Evolutionary conservation across 2,113 vertebrate genomes (phyloP).

Genomic region (Caloenas nicobarica): DNA sequence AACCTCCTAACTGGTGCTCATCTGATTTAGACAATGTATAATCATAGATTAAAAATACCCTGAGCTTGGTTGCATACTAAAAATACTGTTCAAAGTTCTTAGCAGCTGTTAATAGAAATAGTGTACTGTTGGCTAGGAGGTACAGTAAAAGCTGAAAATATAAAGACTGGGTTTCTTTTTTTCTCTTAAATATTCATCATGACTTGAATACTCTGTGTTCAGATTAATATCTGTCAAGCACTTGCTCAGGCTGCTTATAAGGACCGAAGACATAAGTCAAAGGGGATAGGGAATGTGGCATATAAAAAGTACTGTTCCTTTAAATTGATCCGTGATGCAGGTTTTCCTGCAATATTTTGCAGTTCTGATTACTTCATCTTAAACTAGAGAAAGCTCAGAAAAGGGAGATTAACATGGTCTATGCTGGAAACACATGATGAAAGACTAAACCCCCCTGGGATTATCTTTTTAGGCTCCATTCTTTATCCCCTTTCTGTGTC

Average conservation of each 20-base stretch:
- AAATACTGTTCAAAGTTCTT: slow-evolving; percentile 65
- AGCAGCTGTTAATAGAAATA: slow-evolving; percentile 62
- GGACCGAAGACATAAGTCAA: neutral
- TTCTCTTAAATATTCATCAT: neutral
- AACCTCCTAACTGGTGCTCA: slow-evolving; percentile 31
- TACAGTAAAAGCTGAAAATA: slow-evolving; percentile 20
- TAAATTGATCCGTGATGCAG: neutral
- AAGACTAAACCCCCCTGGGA: neutral
- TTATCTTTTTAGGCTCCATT: neutral
- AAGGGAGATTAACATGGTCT: neutral
- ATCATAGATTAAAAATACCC: slow-evolving; percentile 61
- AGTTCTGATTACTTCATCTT: neutral
- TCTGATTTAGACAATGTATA: slow-evolving; percentile 59
- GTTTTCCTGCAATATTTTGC: neutral
- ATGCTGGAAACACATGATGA: neutral
- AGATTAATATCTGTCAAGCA: neutral
- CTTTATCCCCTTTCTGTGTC: neutral
- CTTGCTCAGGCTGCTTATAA: neutral
- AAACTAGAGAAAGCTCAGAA: neutral
- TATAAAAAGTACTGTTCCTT: neutral
- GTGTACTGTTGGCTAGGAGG: slow-evolving; percentile 54
- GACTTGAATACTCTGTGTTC: neutral
- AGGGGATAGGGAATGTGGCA: neutral
- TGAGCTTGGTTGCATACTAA: slow-evolving; percentile 51
- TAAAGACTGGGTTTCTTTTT: neutral